Conservation (phyloP, 2,888 invertebrate genomes). For the Caenorhabditis sulstoni region DNA sequence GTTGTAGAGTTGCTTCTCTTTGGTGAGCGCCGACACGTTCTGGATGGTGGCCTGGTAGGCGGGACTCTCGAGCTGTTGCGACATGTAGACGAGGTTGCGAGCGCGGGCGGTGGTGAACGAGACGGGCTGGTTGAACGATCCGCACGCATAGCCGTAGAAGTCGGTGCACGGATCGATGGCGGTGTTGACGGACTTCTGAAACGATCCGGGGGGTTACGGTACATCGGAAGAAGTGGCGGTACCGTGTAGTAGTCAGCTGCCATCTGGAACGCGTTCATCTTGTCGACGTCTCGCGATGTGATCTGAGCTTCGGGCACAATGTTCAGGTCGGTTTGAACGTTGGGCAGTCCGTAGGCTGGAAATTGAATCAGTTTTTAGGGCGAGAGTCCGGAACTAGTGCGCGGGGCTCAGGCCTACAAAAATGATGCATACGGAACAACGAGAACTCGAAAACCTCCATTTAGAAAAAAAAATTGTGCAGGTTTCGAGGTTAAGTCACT, state of each 20-base stretch:
- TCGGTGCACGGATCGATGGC: slow-evolving; percentile 74
- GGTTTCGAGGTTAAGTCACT: too few species aligned
- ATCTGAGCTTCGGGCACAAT: slow-evolving; percentile 56
- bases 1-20: slow-evolving; percentile 63
- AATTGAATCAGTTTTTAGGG: too few species aligned
- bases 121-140: slow-evolving; percentile 62
- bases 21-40: slow-evolving; percentile 52
- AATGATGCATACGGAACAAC: too few species aligned
- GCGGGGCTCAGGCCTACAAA: too few species aligned
- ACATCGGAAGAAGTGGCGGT: not conserved
- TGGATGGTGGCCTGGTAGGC: slow-evolving; percentile 61
- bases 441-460: too few species aligned
- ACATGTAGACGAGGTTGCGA: slow-evolving; percentile 63
- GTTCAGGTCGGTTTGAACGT: slow-evolving; percentile 60
- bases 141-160: slow-evolving; percentile 77
- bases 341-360: slow-evolving; percentile 52
- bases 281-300: slow-evolving; percentile 53
- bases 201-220: not conserved
- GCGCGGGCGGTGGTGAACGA: slow-evolving; percentile 65
- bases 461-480: too few species aligned
- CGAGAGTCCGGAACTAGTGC: too few species aligned
- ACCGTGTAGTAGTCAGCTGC: slow-evolving; percentile 58
- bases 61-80: slow-evolving; percentile 63
- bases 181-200: slow-evolving; percentile 66
- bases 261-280: slow-evolving; percentile 63